Evolutionary conservation across 2,113 vertebrate genomes (phyloP).

Genomic region (Athene cunicularia): DNA sequence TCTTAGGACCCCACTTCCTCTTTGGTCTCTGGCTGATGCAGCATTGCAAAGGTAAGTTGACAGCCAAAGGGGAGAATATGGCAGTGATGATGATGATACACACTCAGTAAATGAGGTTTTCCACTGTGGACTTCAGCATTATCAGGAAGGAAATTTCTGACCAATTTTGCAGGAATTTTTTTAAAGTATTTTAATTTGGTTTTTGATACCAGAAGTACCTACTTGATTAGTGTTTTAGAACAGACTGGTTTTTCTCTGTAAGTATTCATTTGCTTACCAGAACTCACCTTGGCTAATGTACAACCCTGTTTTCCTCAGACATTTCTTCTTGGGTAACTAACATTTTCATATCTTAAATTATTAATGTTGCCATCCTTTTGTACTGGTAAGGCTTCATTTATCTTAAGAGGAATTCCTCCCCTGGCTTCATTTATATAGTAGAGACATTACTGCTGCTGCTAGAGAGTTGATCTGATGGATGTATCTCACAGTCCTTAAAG

Average conservation of each 20-base stretch:
- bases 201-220: not conserved
- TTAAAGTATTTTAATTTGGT: not conserved
- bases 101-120: not conserved
- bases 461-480: not conserved
- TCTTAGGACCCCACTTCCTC: not conserved
- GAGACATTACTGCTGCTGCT: slow-evolving; percentile 1
- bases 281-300: not conserved
- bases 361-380: not conserved
- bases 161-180: not conserved
- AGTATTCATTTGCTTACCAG: not conserved
- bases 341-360: slow-evolving; percentile 13
- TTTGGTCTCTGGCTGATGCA: not conserved
- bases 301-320: not conserved
- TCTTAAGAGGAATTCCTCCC: not conserved
- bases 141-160: not conserved
- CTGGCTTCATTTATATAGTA: not conserved
- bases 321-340: not conserved
- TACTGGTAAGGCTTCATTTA: slow-evolving; percentile 5
- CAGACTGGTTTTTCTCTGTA: not conserved
- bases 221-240: not conserved
- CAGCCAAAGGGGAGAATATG: not conserved
- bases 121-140: not conserved
- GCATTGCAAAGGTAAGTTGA: not conserved
- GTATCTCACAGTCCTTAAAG: not conserved
- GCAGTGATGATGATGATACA: not conserved